Conservation (phyloP, 2,797 vertebrate species). For the Cichlasoma orientale region DNA sequence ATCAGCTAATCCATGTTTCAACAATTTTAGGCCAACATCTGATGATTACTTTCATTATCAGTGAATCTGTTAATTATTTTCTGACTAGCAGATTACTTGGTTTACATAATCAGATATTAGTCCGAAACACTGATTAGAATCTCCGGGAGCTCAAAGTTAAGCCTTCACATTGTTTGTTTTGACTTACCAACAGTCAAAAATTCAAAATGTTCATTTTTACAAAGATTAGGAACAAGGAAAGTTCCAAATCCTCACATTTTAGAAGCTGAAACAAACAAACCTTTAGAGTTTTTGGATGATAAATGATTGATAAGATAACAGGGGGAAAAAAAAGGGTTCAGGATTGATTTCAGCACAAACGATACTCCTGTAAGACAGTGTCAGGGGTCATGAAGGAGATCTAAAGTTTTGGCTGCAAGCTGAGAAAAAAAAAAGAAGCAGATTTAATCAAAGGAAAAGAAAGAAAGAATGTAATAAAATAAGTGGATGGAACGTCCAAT, state of each 20-base stretch:
- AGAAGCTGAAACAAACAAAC: background rate
- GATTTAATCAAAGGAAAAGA: conserved; percentile 14
- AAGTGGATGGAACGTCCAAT: conserved; percentile 34
- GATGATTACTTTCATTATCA: conserved; percentile 5
- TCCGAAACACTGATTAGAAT: background rate
- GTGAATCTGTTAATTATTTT: background rate
- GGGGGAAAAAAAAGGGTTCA: background rate
- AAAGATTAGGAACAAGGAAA: background rate
- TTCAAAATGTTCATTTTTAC: background rate
- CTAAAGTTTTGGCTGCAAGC: conserved; percentile 5
- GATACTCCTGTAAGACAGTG: background rate
- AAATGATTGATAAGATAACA: background rate
- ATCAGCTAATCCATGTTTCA: conserved; percentile 12
- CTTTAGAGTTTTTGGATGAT: background rate
- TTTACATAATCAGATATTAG: background rate
- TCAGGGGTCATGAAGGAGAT: background rate
- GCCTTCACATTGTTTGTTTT: background rate
- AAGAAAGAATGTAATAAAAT: conserved; percentile 7
- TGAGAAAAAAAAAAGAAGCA: background rate
- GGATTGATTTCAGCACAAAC: background rate
- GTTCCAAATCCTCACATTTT: conserved; percentile 4
- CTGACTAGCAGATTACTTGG: background rate
- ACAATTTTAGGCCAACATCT: conserved; percentile 2
- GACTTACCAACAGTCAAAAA: background rate
- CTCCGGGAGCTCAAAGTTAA: background rate